A percentile compares a stretch with the other conserved stretches of the same genome.
Conservation (phyloP, 2,888 invertebrate genomes). For the Strigamia maritima region DNA sequence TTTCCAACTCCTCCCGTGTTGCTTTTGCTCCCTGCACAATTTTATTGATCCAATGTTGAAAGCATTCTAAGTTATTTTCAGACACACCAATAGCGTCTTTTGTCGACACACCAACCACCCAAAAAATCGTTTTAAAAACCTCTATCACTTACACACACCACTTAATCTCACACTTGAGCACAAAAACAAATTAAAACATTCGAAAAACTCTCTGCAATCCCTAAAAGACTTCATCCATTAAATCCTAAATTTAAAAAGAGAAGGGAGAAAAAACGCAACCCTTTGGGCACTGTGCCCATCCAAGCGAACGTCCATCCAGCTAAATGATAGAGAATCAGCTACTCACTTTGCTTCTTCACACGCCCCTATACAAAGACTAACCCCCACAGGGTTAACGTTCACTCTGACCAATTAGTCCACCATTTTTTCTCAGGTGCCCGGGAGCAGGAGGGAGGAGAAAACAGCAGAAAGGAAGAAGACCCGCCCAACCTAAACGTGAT, state of each 20-base stretch:
- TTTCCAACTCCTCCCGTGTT: conserved; percentile 14
- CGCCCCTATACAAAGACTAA: conserved; percentile 2
- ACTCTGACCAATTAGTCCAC: conserved; percentile 16
- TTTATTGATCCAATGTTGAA: conserved; percentile 18
- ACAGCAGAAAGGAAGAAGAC: conserved; percentile 19
- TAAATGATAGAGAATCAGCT: background rate
- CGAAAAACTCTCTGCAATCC: conserved; percentile 6
- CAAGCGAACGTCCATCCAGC: background rate
- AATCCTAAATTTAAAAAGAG: background rate
- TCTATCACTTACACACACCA: conserved; percentile 16
- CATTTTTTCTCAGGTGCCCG: conserved; percentile 10
- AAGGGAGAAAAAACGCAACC: background rate
- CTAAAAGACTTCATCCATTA: background rate
- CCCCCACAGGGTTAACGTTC: conserved; percentile 13
- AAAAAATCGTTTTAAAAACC: conserved; percentile 23
- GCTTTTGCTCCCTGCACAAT: conserved; percentile 15
- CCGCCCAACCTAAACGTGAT: conserved; percentile 23
- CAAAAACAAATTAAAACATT: conserved; percentile 23
- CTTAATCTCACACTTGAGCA: background rate
- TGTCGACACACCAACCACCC: conserved; percentile 23
- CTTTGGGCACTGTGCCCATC: conserved; percentile 13
- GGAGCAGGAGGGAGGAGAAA: background rate
- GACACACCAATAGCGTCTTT: conserved; percentile 23
- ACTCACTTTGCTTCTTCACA: conserved; percentile 15
- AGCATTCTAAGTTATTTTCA: conserved; percentile 23